phyloP scores from a whole-genome alignment of 2,797 vertebrate genomes.

The Acropternis orthonyx region DNA sequence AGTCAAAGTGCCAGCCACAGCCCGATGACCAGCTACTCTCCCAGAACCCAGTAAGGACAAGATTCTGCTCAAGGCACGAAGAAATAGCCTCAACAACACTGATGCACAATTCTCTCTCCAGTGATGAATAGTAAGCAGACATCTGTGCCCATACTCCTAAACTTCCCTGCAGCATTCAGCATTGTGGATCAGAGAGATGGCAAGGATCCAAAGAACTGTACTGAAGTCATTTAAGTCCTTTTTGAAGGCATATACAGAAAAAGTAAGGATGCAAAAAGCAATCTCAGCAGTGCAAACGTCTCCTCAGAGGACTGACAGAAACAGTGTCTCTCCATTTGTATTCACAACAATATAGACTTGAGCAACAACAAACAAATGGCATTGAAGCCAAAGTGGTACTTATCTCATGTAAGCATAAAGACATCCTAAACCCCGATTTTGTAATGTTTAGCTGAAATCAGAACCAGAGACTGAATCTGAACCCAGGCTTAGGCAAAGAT shows the following conservation, averaged over 20 bases:
- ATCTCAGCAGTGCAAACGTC: conserved; percentile 5
- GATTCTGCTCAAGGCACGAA: background rate
- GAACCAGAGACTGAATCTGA: background rate
- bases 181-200: background rate
- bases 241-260: background rate
- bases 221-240: background rate
- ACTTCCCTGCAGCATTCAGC: background rate
- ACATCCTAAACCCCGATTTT: background rate
- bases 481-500: background rate
- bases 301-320: background rate
- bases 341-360: background rate
- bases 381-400: background rate
- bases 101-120: background rate
- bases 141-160: background rate
- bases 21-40: background rate
- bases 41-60: background rate
- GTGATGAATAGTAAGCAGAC: conserved; percentile 1
- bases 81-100: background rate
- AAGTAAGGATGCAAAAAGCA: background rate
- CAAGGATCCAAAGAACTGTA: background rate
- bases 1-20: background rate
- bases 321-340: background rate
- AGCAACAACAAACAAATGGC: background rate
- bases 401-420: background rate
- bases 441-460: background rate